phyloP scores from a whole-genome alignment of 2,113 vertebrate genomes.

The Pelodiscus sinensis region DNA sequence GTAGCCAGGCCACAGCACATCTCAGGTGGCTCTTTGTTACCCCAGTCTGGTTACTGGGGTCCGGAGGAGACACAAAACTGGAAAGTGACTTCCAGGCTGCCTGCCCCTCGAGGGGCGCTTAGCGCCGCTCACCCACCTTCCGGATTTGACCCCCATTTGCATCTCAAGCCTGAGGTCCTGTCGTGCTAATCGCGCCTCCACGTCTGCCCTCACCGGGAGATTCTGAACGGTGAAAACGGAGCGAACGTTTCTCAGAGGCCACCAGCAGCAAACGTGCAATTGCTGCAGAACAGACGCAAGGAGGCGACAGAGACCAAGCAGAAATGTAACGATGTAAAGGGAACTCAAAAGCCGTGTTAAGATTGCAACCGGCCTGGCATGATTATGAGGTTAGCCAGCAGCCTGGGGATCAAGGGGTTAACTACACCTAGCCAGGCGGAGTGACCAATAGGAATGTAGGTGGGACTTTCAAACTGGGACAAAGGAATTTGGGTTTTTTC shows the following conservation, averaged over 20 bases:
- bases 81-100: not conserved
- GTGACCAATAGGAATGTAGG: too few species aligned
- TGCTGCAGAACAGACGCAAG: not conserved
- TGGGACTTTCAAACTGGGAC: too few species aligned
- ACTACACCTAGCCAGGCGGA: too few species aligned
- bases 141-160: not conserved
- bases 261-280: not conserved
- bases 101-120: too few species aligned
- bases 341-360: not conserved
- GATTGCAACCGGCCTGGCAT: not conserved
- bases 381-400: too few species aligned
- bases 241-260: not conserved
- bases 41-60: too few species aligned
- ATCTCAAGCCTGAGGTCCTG: not conserved
- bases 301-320: not conserved
- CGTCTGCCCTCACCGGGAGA: not conserved
- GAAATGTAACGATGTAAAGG: not conserved
- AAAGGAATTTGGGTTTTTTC: too few species aligned
- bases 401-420: too few species aligned
- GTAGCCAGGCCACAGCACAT: too few species aligned
- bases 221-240: not conserved
- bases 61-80: not conserved
- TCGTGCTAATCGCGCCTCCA: too few species aligned
- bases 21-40: too few species aligned
- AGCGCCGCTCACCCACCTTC: not conserved